Evolutionary conservation across 2,888 invertebrate species (phyloP).

Genomic region (Eretmocerus hayati): DNA sequence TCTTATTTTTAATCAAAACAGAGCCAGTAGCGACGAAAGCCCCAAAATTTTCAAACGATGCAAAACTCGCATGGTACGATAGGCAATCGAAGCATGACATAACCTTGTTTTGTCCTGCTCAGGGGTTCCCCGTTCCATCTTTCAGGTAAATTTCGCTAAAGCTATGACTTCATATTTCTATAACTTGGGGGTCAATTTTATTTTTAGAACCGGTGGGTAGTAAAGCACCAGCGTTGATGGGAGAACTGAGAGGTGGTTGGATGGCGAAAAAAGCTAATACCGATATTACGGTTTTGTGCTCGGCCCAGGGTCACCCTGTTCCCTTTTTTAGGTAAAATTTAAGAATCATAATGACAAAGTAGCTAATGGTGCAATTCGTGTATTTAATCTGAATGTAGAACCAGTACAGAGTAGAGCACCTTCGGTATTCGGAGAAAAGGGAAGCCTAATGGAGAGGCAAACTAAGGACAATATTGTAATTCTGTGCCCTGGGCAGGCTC

Average conservation of each 20-base stretch:
- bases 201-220: slow-evolving; percentile 55
- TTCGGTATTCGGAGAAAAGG: slow-evolving; percentile 50
- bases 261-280: slow-evolving; percentile 34
- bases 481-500: slow-evolving; percentile 59
- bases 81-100: slow-evolving; percentile 58
- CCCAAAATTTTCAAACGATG: slow-evolving; percentile 61
- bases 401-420: slow-evolving; percentile 53
- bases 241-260: slow-evolving; percentile 39
- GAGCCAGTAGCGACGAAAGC: slow-evolving; percentile 59
- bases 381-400: slow-evolving; percentile 38
- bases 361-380: too few relatives aligned
- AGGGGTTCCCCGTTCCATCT: slow-evolving; percentile 66
- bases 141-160: slow-evolving; percentile 54
- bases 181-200: neutral
- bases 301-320: slow-evolving; percentile 64
- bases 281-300: slow-evolving; percentile 58
- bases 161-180: neutral
- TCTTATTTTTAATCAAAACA: slow-evolving; percentile 23
- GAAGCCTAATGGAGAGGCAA: slow-evolving; percentile 47
- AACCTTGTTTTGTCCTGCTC: slow-evolving; percentile 65
- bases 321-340: slow-evolving; percentile 53
- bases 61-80: slow-evolving; percentile 62
- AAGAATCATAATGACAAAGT: neutral
- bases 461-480: slow-evolving; percentile 48
- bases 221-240: slow-evolving; percentile 53